Conservation (phyloP, 2,797 vertebrate genomes). For the Benthosema pterotum region DNA sequence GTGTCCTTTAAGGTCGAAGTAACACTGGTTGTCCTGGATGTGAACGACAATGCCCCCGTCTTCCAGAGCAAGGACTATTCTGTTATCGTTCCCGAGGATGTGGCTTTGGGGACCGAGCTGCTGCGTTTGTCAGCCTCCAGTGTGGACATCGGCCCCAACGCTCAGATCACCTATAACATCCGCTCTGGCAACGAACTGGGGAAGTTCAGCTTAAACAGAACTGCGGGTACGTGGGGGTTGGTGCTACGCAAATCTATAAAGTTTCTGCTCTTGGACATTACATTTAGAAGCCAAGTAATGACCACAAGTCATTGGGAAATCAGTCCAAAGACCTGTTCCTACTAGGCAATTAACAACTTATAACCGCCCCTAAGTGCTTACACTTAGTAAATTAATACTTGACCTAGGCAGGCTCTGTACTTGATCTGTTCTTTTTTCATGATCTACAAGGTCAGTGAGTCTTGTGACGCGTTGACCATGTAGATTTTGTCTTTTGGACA, state of each 20-base stretch:
- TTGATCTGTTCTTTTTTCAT: no score
- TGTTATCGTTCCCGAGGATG: slow-evolving; percentile 88
- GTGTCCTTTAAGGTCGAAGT: slow-evolving; percentile 80
- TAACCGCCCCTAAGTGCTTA: no score
- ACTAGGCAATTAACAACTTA: no score
- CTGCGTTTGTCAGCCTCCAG: slow-evolving; percentile 90
- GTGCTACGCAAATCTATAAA: neutral
- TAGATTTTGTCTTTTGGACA: no score
- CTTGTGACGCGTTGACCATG: no score
- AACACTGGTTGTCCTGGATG: slow-evolving; percentile 90
- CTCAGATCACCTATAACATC: slow-evolving; percentile 91
- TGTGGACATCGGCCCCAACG: slow-evolving; percentile 91
- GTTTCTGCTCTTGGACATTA: neutral
- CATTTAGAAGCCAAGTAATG: no score
- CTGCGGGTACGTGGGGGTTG: slow-evolving; percentile 79
- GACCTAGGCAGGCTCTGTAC: no score
- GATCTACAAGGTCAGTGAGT: no score
- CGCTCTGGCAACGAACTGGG: slow-evolving; percentile 91
- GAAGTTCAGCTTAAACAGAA: slow-evolving; percentile 89
- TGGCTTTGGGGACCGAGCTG: slow-evolving; percentile 87
- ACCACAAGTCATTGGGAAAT: no score
- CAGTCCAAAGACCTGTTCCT: no score
- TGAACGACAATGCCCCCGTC: slow-evolving; percentile 96
- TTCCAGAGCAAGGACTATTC: slow-evolving; percentile 92
- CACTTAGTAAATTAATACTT: no score